These are phyloP conservation scores for Lithobates pipiens DNA, from an alignment of 2,797 vertebrate species.

Conservation along the genomic window DNA sequence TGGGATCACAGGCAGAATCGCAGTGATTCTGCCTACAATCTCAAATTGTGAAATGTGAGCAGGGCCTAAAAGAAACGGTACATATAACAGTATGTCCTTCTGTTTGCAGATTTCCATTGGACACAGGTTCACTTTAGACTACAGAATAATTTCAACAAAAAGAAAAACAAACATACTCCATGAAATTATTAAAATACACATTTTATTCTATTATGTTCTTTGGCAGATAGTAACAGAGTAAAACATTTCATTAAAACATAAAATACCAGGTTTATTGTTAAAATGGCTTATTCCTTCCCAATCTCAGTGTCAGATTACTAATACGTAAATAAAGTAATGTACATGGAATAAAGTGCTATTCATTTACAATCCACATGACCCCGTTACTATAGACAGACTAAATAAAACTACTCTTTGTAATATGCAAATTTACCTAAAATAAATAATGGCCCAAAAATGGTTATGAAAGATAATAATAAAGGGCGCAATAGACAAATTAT, in stretches of 20 bases:
- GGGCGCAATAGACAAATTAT: too few relatives aligned
- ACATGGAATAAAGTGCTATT: constrained; percentile 27
- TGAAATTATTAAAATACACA: constrained; percentile 15
- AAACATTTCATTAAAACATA: too few relatives aligned
- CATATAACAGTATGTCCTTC: neutral
- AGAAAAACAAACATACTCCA: neutral
- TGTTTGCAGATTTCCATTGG: neutral
- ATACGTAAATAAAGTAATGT: neutral
- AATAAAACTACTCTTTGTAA: too few relatives aligned
- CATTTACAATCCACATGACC: neutral
- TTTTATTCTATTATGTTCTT: neutral
- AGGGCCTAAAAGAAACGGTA: too few relatives aligned
- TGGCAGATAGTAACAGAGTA: neutral
- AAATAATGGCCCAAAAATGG: too few relatives aligned
- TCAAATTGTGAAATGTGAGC: too few relatives aligned
- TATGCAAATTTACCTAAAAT: too few relatives aligned
- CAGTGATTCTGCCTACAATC: too few relatives aligned
- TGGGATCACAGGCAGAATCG: too few relatives aligned
- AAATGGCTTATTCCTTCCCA: neutral
- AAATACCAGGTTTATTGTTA: neutral
- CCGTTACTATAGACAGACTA: neutral
- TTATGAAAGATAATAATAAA: too few relatives aligned
- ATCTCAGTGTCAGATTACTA: neutral
- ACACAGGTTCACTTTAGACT: neutral
- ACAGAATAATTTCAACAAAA: neutral